These are phyloP conservation scores for Eupithecia vulgata DNA, from an alignment of 2,888 invertebrate genomes.

Conservation along the genomic window DNA sequence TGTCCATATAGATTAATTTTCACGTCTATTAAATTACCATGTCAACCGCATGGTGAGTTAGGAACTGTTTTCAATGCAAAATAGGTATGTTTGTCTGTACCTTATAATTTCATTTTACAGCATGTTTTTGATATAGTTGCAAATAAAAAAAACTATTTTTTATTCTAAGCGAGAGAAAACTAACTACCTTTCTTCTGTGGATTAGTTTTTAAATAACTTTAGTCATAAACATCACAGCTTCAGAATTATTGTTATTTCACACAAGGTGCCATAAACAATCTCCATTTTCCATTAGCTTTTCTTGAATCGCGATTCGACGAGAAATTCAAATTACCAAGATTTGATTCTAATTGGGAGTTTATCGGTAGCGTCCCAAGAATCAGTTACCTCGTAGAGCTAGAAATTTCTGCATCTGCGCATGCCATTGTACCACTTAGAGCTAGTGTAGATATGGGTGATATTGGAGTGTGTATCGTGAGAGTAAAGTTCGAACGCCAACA, in stretches of 20 bases:
- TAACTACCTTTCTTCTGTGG: not conserved
- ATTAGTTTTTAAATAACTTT: not conserved
- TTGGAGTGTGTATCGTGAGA: conserved; percentile 27
- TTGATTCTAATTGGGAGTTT: conserved; percentile 42
- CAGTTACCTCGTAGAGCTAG: conserved; percentile 43
- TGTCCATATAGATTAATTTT: too few species aligned
- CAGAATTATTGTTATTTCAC: not conserved
- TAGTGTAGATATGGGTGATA: conserved; percentile 22
- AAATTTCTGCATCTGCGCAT: conserved; percentile 37
- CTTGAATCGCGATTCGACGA: conserved; percentile 24
- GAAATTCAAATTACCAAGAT: conserved; percentile 32
- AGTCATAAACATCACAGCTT: not conserved
- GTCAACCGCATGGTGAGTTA: too few species aligned
- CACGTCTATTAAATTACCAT: too few species aligned
- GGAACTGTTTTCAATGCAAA: too few species aligned
- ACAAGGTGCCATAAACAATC: conserved; percentile 4
- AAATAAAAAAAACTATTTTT: too few species aligned
- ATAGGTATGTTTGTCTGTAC: too few species aligned
- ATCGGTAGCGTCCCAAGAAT: conserved; percentile 43
- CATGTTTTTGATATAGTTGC: too few species aligned
- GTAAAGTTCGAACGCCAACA: conserved; percentile 36
- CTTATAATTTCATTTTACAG: too few species aligned
- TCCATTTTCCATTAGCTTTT: not conserved
- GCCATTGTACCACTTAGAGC: conserved; percentile 29
- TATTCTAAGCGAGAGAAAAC: too few species aligned